Base-by-base conservation (phyloP, 2,113 vertebrate genomes). In the Hippocampus guttulatus region DNA sequence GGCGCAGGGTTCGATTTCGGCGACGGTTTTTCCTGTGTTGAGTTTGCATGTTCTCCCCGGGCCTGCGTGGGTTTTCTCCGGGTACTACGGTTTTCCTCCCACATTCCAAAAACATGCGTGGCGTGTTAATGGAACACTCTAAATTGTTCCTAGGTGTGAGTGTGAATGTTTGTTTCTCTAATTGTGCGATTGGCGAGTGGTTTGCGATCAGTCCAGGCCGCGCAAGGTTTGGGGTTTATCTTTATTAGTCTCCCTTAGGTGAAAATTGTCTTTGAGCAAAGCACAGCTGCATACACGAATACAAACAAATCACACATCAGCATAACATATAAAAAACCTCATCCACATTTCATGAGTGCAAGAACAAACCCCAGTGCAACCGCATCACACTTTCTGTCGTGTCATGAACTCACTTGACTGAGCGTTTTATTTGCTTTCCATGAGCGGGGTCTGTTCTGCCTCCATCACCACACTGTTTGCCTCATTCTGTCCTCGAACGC, bases 401-500 rank as follows among this genome's bases (percentile, higher is more conserved):
- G 27, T 25, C 25, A 23, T 7, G 11, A 61, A 30, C 27, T 33
- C 18, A 16, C 30, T 61, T 61, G 7, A 18, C 58, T 33, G 0
- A 33, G 5, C 18, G 16, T 51, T 51, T 18, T 16, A 51, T 51
- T 51, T 51, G 16, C 16, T 18, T 18, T 16, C 6, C 15, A 51
- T 6, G 33, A 38, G 33, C 25, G 5, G 33, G 49, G 23, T 27
- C 38, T 67, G 55, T 62, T 62, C n/a, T 27, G 41, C 33, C 7
- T 33, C 58, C 67, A 54, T 65, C 25, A 21, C 6, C 25, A 20
- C 49, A 33, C 25, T 51, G 18, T 75, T 65, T 55, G 14, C 47
- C 20, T 62, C 74, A 52, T 38, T 73, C 66, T 67, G 27, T 67
- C 27, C 20, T 68, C 43, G 27, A 11, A 64, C 51, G 64, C 64